Conservation (phyloP, 2,113 vertebrate genomes). For the Solenodon paradoxus region DNA sequence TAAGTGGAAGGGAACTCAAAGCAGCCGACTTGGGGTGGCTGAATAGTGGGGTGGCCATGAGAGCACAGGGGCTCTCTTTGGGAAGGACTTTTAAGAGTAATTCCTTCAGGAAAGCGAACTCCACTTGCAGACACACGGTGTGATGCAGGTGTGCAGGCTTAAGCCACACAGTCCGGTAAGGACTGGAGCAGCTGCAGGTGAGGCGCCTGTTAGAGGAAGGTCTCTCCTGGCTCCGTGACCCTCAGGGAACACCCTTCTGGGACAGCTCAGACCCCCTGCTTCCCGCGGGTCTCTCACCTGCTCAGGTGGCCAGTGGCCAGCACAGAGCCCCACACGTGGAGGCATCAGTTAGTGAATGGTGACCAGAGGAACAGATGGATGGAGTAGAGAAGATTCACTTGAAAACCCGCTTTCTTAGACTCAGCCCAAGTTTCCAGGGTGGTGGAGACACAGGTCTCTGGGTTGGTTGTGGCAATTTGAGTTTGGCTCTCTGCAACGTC, state of each 20-base stretch:
- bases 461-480: background rate
- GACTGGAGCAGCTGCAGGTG: no score
- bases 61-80: no score
- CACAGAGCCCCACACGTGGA: accelerated
- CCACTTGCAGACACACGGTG: no score
- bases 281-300: background rate
- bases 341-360: accelerated
- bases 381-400: background rate
- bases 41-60: no score
- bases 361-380: background rate
- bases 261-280: background rate
- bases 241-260: background rate
- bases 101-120: no score
- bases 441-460: background rate
- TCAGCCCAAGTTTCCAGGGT: background rate
- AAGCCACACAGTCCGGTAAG: no score
- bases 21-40: no score
- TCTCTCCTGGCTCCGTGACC: no score
- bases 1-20: no score
- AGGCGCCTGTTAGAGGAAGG: no score
- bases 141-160: no score
- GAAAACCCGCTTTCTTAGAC: background rate
- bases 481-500: background rate
- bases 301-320: background rate
- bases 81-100: no score